Conservation (phyloP, 2,888 invertebrate species). For the Sepioteuthis lessoniana region DNA sequence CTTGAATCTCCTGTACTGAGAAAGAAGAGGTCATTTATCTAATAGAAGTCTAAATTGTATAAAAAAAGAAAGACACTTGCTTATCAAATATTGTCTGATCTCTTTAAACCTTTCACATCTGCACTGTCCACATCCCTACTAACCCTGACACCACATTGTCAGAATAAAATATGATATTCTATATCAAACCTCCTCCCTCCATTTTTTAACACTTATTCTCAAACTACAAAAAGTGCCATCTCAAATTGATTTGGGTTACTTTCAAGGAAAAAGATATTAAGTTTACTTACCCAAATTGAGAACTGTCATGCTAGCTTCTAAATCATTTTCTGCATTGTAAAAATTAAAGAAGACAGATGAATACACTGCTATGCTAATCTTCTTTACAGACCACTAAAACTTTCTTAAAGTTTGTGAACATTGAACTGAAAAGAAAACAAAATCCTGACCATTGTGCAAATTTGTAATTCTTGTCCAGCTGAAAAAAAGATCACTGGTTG, state of each 20-base stretch:
- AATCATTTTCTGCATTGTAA: neutral
- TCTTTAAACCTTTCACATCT: conserved; percentile 2
- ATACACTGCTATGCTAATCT: neutral
- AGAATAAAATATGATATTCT: too few relatives aligned
- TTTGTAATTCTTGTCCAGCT: too few relatives aligned
- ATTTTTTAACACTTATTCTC: neutral
- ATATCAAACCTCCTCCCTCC: neutral
- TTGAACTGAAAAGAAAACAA: neutral
- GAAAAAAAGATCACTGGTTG: too few relatives aligned
- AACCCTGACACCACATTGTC: neutral
- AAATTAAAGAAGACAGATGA: neutral
- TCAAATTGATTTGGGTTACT: neutral
- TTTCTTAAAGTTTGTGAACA: neutral
- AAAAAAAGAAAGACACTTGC: neutral
- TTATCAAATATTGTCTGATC: neutral
- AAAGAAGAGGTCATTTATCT: neutral
- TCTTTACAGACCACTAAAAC: neutral
- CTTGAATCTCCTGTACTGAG: neutral
- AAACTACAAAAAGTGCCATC: neutral
- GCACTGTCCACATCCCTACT: neutral
- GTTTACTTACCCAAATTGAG: neutral
- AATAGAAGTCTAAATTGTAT: neutral
- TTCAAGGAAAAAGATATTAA: neutral
- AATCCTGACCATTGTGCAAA: too few relatives aligned
- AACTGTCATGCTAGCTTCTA: neutral